Conservation (phyloP, 2,888 invertebrate species). For the Calliopum simillimum region DNA sequence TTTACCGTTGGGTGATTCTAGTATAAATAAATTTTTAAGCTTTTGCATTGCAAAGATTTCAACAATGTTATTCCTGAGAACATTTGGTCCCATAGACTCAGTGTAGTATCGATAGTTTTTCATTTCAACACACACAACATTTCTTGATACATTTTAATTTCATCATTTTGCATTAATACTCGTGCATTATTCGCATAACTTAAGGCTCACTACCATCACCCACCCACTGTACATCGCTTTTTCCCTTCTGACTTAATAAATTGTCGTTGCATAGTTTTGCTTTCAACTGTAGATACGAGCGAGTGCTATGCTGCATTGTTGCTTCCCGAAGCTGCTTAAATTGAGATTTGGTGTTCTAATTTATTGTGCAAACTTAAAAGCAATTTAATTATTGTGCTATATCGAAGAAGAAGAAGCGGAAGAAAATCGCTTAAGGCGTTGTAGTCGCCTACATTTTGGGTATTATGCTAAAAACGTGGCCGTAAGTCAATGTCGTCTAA, state of each 20-base stretch:
- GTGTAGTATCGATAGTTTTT: no score
- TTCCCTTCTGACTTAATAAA: not conserved
- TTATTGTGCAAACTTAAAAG: conserved; percentile 44
- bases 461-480: not conserved
- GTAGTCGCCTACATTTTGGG: conserved; percentile 1
- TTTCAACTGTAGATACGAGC: not conserved
- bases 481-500: conserved; percentile 15
- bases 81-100: no score
- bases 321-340: conserved; percentile 22
- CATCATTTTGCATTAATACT: no score
- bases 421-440: not conserved
- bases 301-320: not conserved
- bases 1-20: no score
- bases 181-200: no score
- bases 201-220: no score
- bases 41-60: no score
- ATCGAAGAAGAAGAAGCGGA: not conserved
- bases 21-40: no score
- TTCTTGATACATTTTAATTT: no score
- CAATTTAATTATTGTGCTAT: conserved; percentile 41
- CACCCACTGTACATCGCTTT: not conserved
- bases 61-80: no score
- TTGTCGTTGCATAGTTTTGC: conserved; percentile 8
- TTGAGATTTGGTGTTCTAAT: conserved; percentile 42
- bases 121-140: no score